phyloP scores from a whole-genome alignment of 1,140 invertebrate species.

The Drusus annulatus region DNA sequence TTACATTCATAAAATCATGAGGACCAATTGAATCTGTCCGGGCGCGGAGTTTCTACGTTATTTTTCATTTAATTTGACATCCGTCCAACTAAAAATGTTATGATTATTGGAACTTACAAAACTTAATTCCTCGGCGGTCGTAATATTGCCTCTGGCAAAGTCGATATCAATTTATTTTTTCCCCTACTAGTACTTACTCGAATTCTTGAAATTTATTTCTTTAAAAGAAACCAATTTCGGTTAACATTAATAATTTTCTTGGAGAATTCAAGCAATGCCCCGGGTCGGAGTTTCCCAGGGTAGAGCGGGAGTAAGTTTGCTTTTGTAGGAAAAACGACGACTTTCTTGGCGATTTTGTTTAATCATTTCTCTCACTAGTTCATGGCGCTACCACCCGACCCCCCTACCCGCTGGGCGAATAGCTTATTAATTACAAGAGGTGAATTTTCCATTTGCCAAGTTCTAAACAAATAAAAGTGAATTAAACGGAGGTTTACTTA shows the following conservation, averaged over 20 bases:
- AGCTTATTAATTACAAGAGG: constrained; percentile 48
- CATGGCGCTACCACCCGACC: not conserved
- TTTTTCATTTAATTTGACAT: constrained; percentile 30
- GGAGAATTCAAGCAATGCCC: constrained; percentile 29
- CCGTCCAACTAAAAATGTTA: constrained; percentile 19
- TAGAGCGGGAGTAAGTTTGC: constrained; percentile 31
- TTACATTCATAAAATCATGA: no score
- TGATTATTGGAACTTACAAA: constrained; percentile 33
- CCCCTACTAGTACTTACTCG: constrained; percentile 6
- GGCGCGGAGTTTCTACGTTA: not conserved
- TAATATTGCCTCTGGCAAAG: constrained; percentile 19
- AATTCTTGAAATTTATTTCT: constrained; percentile 41
- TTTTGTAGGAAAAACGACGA: constrained; percentile 47
- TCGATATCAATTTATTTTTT: constrained; percentile 42
- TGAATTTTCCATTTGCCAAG: constrained; percentile 40
- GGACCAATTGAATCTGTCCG: no score
- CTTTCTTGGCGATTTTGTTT: constrained; percentile 42
- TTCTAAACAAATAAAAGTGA: constrained; percentile 46
- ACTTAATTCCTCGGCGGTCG: constrained; percentile 23
- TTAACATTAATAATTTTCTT: constrained; percentile 42
- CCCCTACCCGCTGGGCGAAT: constrained; percentile 24
- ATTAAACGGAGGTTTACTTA: constrained; percentile 34
- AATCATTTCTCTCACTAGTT: constrained; percentile 43
- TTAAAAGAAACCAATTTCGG: constrained; percentile 41
- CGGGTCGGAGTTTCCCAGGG: constrained; percentile 27